Evolutionary conservation across 1,140 invertebrate species (phyloP), one percentile per base, ranked within the genome.

Genomic region (Marisa cornuarietis): DNA sequence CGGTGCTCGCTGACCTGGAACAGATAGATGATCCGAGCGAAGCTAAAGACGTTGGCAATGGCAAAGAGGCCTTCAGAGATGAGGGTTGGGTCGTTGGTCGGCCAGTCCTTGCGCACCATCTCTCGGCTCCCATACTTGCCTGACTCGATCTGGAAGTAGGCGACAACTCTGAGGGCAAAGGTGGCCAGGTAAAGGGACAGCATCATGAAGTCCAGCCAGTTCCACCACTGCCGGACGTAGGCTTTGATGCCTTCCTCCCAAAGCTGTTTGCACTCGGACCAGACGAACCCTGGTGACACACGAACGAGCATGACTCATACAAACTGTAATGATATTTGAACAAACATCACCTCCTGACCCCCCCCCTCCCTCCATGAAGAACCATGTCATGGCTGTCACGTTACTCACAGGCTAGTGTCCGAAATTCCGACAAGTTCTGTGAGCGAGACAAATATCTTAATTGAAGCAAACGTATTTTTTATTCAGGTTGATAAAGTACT

Each of bases 171-270:
- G 4, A 92, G 85, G 10, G 91, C 90, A 78, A 92, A 90, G 22
- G 92, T 92, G 78, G 91, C 90, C 24, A 92, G 86, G 83, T 92
- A 92, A 14, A 92, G 88, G 22, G 90, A 92, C 20, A 92, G 88
- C 92, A 92, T 97, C 83, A 98, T 95, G 87, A 98, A 98, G 90
- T 99, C 98, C 9, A 99, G 95, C 83, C 98, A 96, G 89, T 99
- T 99, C 98, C 98, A 99, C 79, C 98, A 93, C 91, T 99, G 97
- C 71, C 94, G 94, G 54, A 97, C 92, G 87, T 99, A 99, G 68
- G 97, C 96, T 54, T 95, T 89, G n/a, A 98, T 87, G 0, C 97
- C 97, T 80, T 95, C 95, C 0, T 94, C 92, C 94, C 96, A 98
- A 22, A 99, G 91, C 49, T 96, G 92, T 86, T 95, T 94, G 66